Evolutionary conservation across 2,797 vertebrate species (phyloP), one percentile per base, ranked within the genome.

Genomic region (Melanotaenia parkinsoni): DNA sequence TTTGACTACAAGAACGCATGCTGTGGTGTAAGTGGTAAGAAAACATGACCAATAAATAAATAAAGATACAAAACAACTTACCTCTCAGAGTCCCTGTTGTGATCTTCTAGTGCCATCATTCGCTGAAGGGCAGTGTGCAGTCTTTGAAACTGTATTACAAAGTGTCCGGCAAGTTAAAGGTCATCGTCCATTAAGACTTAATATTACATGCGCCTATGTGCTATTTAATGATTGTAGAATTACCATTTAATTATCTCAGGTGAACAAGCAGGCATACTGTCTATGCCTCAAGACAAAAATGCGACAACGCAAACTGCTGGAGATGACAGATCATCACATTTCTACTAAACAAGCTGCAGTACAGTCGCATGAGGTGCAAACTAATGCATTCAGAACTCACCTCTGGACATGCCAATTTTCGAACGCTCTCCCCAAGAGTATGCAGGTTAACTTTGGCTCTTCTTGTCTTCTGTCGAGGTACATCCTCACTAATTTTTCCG

Each of bases 391-490:
- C 26, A 51, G 47, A 50, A 84, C 85, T 96, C 94, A 99, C 98
- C 96, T 98, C 96, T 0, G 98, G 98, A 81, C 96, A 97, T 63
- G 97, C 95, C 81, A 99, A 88, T 93, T 97, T 99, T 85, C 96
- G 95, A 88, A 99, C 96, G 91, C 98, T 98, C 80, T 98, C 97
- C 13, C 97, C 97, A 74, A 99, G 92, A 16, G 96, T 97, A 70
- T 99, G 97, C 77, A 99, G 95, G 79, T 97, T 99, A 88, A 99
- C 97, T 93, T 96, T 96, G 84, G 92, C 94, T 87, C 96, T 95
- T 90, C 94, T 96, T 0, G 93, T 95, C 92, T 95, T 97, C 81
- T 96, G 95, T 68, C 91, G 96, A 56, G 95, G 96, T 26, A 72
- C 75, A 69, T 88, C 93, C 77, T 86, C 93, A 9, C 89, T 89